Percentiles rank a stretch among this genome's conserved stretches.
Conservation (phyloP, 37 sponge, comb jelly and placozoan species). For the Ianthella basta region DNA sequence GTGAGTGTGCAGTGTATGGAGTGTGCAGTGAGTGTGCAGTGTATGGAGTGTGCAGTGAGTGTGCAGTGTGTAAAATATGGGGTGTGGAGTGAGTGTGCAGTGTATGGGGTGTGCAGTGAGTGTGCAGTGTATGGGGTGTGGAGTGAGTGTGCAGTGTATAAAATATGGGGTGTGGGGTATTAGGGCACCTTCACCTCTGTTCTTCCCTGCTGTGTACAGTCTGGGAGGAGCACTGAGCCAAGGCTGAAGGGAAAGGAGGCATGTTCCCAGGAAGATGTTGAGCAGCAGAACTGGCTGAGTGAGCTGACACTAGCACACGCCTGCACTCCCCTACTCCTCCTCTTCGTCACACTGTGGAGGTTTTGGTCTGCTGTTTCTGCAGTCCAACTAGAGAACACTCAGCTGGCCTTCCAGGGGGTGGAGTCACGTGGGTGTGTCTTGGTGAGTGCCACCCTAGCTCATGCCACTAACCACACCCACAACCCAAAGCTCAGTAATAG, state of each 20-base stretch:
- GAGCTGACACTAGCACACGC: neutral
- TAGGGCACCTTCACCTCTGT: neutral
- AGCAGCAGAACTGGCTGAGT: slow-evolving; percentile 74
- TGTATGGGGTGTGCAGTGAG: neutral
- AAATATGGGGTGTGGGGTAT: neutral
- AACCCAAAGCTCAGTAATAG: slow-evolving; percentile 55
- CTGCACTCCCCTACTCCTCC: neutral
- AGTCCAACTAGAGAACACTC: slow-evolving; percentile 85
- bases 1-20: neutral
- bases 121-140: neutral
- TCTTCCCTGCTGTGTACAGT: neutral
- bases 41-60: neutral
- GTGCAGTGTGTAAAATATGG: neutral
- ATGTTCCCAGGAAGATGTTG: slow-evolving; percentile 58
- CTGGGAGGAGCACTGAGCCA: slow-evolving; percentile 59
- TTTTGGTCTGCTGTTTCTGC: neutral
- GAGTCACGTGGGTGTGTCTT: slow-evolving; percentile 75
- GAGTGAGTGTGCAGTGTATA: neutral
- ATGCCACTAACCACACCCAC: slow-evolving; percentile 71
- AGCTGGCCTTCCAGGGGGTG: slow-evolving; percentile 78
- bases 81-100: neutral
- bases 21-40: neutral
- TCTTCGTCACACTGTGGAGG: neutral
- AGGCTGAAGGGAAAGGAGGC: slow-evolving; percentile 61
- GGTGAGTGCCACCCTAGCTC: slow-evolving; percentile 69